Percentiles rank a stretch among this genome's conserved stretches.
Conservation (phyloP, 2,113 vertebrate genomes). For the Cervus canadensis region DNA sequence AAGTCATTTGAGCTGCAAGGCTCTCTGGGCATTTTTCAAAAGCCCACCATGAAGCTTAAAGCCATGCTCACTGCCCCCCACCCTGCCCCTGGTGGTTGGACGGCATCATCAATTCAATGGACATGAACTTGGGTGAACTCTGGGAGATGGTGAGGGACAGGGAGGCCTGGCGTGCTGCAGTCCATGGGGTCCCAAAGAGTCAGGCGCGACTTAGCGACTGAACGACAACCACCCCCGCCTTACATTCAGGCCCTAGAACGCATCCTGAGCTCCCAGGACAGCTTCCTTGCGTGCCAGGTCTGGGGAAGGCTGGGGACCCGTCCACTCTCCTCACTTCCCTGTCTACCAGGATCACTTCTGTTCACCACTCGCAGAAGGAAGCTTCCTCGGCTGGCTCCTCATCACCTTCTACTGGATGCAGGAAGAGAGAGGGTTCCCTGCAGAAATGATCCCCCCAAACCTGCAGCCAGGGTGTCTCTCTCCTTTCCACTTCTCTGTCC, state of each 20-base stretch:
- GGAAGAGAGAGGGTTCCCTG: background rate
- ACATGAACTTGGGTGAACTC: background rate
- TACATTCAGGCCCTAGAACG: fast-evolving
- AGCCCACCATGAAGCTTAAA: fast-evolving
- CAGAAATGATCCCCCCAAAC: constrained; percentile 39
- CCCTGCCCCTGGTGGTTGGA: background rate
- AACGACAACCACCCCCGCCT: background rate
- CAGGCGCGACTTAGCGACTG: background rate
- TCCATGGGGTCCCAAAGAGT: background rate
- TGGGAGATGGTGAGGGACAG: background rate
- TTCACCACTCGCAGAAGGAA: background rate
- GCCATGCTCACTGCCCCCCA: fast-evolving
- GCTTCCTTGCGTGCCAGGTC: background rate
- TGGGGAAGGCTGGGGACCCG: background rate
- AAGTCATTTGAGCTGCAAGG: fast-evolving
- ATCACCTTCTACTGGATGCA: background rate
- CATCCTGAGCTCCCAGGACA: fast-evolving
- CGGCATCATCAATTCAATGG: background rate
- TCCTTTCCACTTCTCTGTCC: background rate
- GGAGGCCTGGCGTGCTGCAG: background rate
- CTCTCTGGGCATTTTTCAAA: too few relatives aligned
- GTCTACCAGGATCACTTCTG: background rate
- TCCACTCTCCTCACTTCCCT: fast-evolving
- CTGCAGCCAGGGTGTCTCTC: constrained; percentile 39
- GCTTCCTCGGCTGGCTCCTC: constrained; percentile 20